phyloP scores from a whole-genome alignment of 2,888 invertebrate species.

The Eilema sororculum region DNA sequence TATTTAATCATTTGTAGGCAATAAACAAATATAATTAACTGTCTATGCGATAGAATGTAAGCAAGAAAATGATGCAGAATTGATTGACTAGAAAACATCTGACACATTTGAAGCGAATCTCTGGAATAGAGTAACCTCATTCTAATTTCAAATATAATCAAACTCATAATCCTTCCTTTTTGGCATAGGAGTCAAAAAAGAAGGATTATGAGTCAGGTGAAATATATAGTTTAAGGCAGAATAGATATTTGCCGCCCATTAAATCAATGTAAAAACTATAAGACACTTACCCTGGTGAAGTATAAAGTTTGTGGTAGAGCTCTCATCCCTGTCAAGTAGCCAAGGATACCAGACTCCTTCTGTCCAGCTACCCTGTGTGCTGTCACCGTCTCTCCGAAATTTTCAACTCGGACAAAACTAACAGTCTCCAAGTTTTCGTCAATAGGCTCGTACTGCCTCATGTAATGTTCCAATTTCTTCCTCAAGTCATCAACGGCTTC shows the following conservation, averaged over 20 bases:
- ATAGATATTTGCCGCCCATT: neutral
- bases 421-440: conserved; percentile 88
- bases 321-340: conserved; percentile 95
- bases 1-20: neutral
- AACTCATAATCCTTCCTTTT: too few relatives aligned
- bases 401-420: conserved; percentile 81
- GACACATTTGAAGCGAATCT: too few relatives aligned
- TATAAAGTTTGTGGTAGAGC: conserved; percentile 94
- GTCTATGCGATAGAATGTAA: neutral
- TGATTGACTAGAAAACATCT: neutral
- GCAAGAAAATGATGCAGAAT: neutral
- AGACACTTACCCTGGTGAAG: conserved; percentile 92
- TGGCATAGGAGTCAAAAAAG: too few relatives aligned
- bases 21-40: neutral
- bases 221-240: neutral
- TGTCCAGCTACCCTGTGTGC: conserved; percentile 92
- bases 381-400: conserved; percentile 89
- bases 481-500: conserved; percentile 93
- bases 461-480: conserved; percentile 94
- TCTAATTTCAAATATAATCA: too few relatives aligned
- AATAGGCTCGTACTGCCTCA: conserved; percentile 93
- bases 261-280: conserved; percentile 1
- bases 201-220: too few relatives aligned
- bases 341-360: conserved; percentile 94
- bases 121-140: too few relatives aligned